These are phyloP conservation scores for Stegana nigrithorax DNA, from an alignment of 2,888 invertebrate genomes.

Conservation along the genomic window DNA sequence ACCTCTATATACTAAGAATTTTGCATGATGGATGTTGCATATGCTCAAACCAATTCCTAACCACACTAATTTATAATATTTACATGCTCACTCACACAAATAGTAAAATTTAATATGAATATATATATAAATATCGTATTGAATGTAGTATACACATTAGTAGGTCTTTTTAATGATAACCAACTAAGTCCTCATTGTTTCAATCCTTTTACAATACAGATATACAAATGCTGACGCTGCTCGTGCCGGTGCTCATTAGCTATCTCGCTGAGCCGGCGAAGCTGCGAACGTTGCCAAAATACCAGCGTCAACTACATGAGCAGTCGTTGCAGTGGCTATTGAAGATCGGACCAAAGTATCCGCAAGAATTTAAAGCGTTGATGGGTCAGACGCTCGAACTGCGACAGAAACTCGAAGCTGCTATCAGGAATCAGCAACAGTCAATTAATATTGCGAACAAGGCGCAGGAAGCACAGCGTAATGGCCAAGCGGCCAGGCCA, in stretches of 20 bases:
- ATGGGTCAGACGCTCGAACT: slow-evolving; percentile 87
- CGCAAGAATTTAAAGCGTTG: slow-evolving; percentile 91
- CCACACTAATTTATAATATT: too few species aligned
- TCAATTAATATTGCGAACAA: slow-evolving; percentile 69
- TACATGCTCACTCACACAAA: too few species aligned
- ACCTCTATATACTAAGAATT: too few species aligned
- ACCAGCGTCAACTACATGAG: slow-evolving; percentile 83
- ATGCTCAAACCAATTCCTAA: too few species aligned
- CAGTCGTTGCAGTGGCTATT: slow-evolving; percentile 90
- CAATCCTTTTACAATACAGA: slow-evolving; percentile 73
- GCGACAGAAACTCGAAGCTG: slow-evolving; percentile 84
- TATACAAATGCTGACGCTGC: slow-evolving; percentile 86
- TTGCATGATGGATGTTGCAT: too few species aligned
- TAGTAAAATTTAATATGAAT: too few species aligned
- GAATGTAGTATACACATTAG: too few species aligned
- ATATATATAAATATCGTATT: too few species aligned
- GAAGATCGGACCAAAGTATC: slow-evolving; percentile 91
- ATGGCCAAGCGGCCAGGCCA: slow-evolving; percentile 61
- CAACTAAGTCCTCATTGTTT: too few species aligned
- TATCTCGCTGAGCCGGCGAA: slow-evolving; percentile 80
- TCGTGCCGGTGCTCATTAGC: slow-evolving; percentile 91
- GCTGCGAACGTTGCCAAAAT: slow-evolving; percentile 73
- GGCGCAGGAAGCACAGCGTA: slow-evolving; percentile 70
- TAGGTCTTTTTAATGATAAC: too few species aligned
- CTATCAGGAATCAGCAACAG: slow-evolving; percentile 81